Conservation (phyloP, 1,140 invertebrate genomes). For the Leptopilina boulardi region DNA sequence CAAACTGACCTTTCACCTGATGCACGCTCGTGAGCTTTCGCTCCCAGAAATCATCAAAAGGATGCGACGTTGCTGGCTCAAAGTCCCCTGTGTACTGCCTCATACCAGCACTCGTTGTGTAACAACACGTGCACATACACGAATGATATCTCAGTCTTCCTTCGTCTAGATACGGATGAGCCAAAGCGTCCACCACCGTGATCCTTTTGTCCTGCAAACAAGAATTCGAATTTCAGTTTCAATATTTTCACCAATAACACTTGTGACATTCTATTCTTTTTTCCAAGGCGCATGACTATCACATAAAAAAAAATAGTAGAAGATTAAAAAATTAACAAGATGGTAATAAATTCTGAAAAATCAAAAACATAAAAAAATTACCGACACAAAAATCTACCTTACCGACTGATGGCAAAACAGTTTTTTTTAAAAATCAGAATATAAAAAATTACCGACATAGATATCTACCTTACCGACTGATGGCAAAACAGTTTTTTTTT, state of each 20-base stretch:
- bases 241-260: background rate
- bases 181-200: constrained; percentile 93
- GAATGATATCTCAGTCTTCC: constrained; percentile 98
- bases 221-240: background rate
- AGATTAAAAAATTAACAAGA: too few species aligned
- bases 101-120: constrained; percentile 83
- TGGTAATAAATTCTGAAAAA: too few species aligned
- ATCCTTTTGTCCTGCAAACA: constrained; percentile 90
- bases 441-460: too few species aligned
- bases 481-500: too few species aligned
- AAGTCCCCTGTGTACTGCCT: constrained; percentile 95
- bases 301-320: too few species aligned
- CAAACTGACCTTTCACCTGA: constrained; percentile 91
- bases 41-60: constrained; percentile 97
- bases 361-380: too few species aligned
- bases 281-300: too few species aligned
- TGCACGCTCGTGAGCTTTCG: constrained; percentile 92
- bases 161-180: constrained; percentile 98
- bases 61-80: constrained; percentile 91
- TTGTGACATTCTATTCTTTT: too few species aligned
- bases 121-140: constrained; percentile 99
- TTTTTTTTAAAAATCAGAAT: too few species aligned
- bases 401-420: too few species aligned
- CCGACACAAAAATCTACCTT: too few species aligned
- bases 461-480: too few species aligned